These are phyloP conservation scores for Vireo altiloquus DNA, from an alignment of 2,113 vertebrate genomes.

Conservation along the genomic window DNA sequence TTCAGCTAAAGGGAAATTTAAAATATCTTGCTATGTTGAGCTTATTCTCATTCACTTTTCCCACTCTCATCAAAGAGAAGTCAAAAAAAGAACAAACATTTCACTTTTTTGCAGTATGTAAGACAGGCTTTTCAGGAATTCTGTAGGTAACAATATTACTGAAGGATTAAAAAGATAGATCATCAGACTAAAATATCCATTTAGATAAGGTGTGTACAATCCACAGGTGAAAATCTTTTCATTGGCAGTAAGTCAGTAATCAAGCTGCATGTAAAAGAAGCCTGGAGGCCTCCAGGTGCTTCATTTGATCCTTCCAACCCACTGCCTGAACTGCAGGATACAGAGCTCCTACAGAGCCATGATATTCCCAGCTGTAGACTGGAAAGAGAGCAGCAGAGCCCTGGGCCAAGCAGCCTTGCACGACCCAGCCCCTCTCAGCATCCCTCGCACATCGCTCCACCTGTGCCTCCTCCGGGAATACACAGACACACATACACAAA, in stretches of 20 bases:
- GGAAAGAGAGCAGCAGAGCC: background rate
- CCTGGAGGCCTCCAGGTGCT: background rate
- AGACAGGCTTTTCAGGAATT: background rate
- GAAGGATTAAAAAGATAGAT: background rate
- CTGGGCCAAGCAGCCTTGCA: background rate
- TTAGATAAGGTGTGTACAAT: background rate
- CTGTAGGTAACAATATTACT: background rate
- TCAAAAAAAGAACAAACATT: background rate
- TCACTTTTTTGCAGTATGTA: background rate
- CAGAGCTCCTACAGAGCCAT: background rate
- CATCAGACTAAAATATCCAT: background rate
- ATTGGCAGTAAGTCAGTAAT: background rate
- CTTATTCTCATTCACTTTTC: background rate
- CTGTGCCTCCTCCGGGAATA: background rate
- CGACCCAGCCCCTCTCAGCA: background rate
- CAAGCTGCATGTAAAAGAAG: background rate
- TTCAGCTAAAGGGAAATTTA: background rate
- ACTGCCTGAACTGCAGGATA: background rate
- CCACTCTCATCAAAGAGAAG: background rate
- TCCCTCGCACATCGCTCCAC: rapidly evolving
- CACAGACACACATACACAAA: background rate
- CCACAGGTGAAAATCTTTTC: background rate
- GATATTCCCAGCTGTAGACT: background rate
- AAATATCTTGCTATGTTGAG: background rate
- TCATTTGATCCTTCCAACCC: background rate